Percentiles rank a stretch among this genome's conserved stretches.
phyloP scores from a whole-genome alignment of 2,113 vertebrate species.

The Ictalurus punctatus region DNA sequence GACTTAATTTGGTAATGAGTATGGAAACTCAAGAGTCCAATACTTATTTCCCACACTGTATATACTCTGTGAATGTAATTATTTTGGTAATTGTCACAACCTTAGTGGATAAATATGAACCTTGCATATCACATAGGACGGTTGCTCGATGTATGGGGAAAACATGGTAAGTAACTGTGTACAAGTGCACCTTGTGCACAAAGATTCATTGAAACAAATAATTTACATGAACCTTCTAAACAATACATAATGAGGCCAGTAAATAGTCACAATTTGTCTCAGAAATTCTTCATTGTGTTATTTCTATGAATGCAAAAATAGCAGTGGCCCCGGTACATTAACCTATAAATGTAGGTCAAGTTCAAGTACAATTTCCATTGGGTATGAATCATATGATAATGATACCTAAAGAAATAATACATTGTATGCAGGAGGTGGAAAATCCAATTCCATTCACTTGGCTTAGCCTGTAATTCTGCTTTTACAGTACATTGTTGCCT shows the following conservation, averaged over 20 bases:
- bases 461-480: background rate
- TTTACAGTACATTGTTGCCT: background rate
- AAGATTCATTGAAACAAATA: background rate
- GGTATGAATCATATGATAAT: background rate
- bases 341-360: background rate
- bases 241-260: background rate
- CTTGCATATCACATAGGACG: background rate
- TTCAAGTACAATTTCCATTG: background rate
- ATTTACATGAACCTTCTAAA: background rate
- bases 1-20: slow-evolving; percentile 15
- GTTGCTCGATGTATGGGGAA: background rate
- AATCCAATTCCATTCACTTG: background rate
- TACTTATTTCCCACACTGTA: background rate
- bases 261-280: background rate
- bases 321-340: background rate
- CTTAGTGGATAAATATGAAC: background rate
- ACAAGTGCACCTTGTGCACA: background rate
- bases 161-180: background rate
- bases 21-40: background rate
- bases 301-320: background rate
- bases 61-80: no score
- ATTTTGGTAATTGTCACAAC: background rate
- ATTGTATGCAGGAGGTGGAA: background rate
- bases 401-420: background rate
- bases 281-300: background rate